A percentile compares a stretch with the other conserved stretches of the same genome.
phyloP scores from a whole-genome alignment of 2,113 vertebrate genomes.

The Festucalex cinctus region DNA sequence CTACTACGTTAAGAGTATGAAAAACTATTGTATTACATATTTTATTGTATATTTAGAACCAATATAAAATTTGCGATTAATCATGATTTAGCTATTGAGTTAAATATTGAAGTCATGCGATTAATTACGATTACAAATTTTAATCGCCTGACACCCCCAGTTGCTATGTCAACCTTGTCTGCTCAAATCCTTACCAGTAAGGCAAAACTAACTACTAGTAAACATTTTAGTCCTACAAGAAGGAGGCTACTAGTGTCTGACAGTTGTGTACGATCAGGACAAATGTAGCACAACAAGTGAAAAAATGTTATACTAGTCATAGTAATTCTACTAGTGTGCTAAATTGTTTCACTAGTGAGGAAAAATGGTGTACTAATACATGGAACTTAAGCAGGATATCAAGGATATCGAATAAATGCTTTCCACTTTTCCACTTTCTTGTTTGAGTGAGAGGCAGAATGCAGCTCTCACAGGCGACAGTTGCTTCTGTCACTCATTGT shows the following conservation, averaged over 20 bases:
- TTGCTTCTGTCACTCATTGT: conserved; percentile 68
- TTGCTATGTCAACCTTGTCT: too few species aligned
- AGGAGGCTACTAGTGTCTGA: not conserved
- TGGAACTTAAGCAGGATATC: not conserved
- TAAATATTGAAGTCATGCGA: too few species aligned
- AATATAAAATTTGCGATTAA: too few species aligned
- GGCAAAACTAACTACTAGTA: not conserved
- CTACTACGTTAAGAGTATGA: too few species aligned
- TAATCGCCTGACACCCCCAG: too few species aligned
- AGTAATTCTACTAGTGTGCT: not conserved
- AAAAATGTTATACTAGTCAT: not conserved
- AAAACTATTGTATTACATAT: too few species aligned
- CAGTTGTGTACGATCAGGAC: not conserved
- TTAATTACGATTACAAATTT: too few species aligned
- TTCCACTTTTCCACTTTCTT: conserved; percentile 7
- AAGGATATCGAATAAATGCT: not conserved
- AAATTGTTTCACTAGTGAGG: not conserved
- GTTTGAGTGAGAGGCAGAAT: conserved; percentile 32
- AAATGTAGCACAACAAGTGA: not conserved
- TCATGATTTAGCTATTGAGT: too few species aligned
- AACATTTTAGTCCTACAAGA: not conserved
- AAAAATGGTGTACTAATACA: not conserved
- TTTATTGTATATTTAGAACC: too few species aligned
- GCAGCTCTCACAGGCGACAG: conserved; percentile 48
- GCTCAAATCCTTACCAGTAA: too few species aligned